Evolutionary conservation across 2,888 invertebrate genomes (phyloP).

Genomic region (Chrysopilus asiliformis): DNA sequence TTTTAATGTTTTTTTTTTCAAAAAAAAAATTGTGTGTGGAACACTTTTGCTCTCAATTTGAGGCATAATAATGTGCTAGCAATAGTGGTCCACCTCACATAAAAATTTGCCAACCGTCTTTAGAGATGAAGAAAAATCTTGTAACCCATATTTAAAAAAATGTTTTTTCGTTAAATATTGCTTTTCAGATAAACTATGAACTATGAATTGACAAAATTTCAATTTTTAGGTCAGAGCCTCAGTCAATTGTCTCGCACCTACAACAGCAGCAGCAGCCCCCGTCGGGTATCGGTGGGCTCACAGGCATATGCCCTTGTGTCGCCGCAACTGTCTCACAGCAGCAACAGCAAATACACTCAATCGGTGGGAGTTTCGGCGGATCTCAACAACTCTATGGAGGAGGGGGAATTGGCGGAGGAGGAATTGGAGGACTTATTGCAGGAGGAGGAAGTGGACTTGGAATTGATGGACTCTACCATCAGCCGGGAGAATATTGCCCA

Average conservation of each 20-base stretch:
- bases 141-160: too few relatives aligned
- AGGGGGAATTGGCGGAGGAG: slow-evolving; percentile 33
- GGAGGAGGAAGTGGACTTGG: slow-evolving; percentile 36
- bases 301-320: slow-evolving; percentile 36
- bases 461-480: slow-evolving; percentile 40
- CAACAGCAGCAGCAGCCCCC: slow-evolving; percentile 34
- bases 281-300: slow-evolving; percentile 37
- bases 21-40: too few relatives aligned
- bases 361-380: slow-evolving; percentile 33
- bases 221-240: slow-evolving; percentile 32
- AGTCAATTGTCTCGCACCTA: slow-evolving; percentile 33
- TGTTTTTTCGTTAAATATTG: too few relatives aligned
- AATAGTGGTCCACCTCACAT: too few relatives aligned
- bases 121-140: too few relatives aligned
- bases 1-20: too few relatives aligned
- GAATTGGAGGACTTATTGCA: slow-evolving; percentile 30
- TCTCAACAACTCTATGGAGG: slow-evolving; percentile 37
- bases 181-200: too few relatives aligned
- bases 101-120: too few relatives aligned
- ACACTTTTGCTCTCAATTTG: too few relatives aligned
- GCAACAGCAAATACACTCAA: slow-evolving; percentile 31
- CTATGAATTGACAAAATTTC: too few relatives aligned
- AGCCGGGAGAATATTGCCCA: slow-evolving; percentile 39
- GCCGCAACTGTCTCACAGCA: slow-evolving; percentile 31
- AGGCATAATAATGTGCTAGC: too few relatives aligned